phyloP scores from a whole-genome alignment of 2,113 vertebrate genomes.

The Sula dactylatra region DNA sequence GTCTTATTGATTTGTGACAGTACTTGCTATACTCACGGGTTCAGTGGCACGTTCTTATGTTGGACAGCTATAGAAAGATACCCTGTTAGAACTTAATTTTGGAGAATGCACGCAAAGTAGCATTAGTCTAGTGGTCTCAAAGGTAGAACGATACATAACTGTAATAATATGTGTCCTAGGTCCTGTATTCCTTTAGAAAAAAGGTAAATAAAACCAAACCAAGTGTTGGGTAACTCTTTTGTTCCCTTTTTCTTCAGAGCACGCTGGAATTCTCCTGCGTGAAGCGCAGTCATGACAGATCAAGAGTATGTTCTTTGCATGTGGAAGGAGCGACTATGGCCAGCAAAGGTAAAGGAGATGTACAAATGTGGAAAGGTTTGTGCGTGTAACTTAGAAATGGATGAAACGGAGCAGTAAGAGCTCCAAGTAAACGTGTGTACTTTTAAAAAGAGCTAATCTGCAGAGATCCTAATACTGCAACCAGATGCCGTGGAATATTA shows the following conservation, averaged over 20 bases:
- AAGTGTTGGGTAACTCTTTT: not conserved
- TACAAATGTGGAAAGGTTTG: not conserved
- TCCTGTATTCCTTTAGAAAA: fast-evolving
- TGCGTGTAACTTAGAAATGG: not conserved
- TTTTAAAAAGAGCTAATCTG: not conserved
- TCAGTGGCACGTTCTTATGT: fast-evolving
- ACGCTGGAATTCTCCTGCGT: not conserved
- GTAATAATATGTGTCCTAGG: fast-evolving
- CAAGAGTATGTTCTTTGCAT: conserved; percentile 68
- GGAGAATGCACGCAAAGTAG: fast-evolving
- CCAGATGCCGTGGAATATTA: fast-evolving
- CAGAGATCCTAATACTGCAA: too few species aligned
- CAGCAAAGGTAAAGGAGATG: conserved; percentile 71
- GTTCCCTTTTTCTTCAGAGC: conserved; percentile 15
- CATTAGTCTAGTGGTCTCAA: fast-evolving
- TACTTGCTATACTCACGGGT: fast-evolving
- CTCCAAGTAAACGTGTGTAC: fast-evolving
- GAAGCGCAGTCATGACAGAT: conserved; percentile 43
- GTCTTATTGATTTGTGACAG: fast-evolving
- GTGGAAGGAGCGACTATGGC: conserved; percentile 75
- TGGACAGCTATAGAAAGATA: fast-evolving
- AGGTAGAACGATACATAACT: fast-evolving
- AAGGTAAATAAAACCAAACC: fast-evolving
- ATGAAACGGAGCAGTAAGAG: not conserved
- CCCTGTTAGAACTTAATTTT: fast-evolving